Conservation (phyloP, 1,140 invertebrate genomes). For the Neodiprion pinetum region DNA sequence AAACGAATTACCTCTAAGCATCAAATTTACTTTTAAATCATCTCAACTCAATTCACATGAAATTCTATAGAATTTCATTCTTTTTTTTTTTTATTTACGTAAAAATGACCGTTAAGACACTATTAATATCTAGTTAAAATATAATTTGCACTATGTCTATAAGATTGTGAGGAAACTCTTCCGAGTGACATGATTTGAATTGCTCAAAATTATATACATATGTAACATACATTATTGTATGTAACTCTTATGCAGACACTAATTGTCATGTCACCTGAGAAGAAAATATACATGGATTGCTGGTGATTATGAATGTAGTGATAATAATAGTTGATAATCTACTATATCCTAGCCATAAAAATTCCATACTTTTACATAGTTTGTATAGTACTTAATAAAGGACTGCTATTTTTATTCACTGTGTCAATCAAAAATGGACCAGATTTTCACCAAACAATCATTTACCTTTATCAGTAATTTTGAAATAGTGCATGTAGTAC, state of each 20-base stretch:
- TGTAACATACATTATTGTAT: neutral
- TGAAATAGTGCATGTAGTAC: too few species aligned
- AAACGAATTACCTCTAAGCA: neutral
- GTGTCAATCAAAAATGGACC: neutral
- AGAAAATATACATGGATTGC: constrained; percentile 10
- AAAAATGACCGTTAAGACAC: neutral
- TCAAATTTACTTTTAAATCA: neutral
- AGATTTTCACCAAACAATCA: too few species aligned
- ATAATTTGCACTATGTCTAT: neutral
- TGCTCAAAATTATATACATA: neutral
- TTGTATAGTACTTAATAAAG: constrained; percentile 6
- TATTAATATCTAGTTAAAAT: too few species aligned
- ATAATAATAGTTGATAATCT: neutral
- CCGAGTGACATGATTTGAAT: constrained; percentile 21
- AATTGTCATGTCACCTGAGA: constrained; percentile 24
- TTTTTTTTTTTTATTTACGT: neutral
- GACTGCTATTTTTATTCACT: constrained; percentile 13
- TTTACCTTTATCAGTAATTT: too few species aligned
- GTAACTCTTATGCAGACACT: neutral
- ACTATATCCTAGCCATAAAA: neutral
- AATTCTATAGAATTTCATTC: neutral
- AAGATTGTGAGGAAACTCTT: constrained; percentile 18
- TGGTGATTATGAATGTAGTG: neutral
- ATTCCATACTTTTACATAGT: too few species aligned
- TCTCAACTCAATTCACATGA: neutral